phyloP scores from a whole-genome alignment of 2,888 invertebrate genomes.

The Phasia obesa region DNA sequence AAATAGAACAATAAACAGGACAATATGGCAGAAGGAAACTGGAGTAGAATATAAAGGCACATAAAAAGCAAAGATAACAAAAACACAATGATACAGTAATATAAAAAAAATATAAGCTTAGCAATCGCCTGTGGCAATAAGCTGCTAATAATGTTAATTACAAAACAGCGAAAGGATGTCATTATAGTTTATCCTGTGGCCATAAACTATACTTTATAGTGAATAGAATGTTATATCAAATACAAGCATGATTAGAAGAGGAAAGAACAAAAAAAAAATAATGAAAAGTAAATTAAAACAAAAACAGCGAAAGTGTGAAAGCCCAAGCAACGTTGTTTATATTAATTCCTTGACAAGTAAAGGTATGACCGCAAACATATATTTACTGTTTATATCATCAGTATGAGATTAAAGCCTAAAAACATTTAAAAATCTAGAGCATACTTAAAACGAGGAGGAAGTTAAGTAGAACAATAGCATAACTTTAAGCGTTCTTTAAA shows the following conservation, averaged over 20 bases:
- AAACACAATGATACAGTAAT: constrained; percentile 40
- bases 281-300: not conserved
- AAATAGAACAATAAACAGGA: constrained; percentile 35
- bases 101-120: constrained; percentile 23
- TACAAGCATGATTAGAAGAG: not conserved
- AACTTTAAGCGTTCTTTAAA: constrained; percentile 12
- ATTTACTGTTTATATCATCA: not conserved
- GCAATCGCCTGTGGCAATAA: constrained; percentile 56
- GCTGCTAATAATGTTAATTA: constrained; percentile 68
- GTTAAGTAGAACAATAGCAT: constrained; percentile 15
- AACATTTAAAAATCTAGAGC: not conserved
- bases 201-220: constrained; percentile 58
- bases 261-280: too few relatives aligned
- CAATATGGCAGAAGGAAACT: not conserved
- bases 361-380: not conserved
- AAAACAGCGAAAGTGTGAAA: not conserved
- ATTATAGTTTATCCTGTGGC: constrained; percentile 65
- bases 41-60: not conserved
- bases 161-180: constrained; percentile 63
- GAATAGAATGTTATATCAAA: constrained; percentile 6
- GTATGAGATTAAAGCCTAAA: not conserved
- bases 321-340: not conserved
- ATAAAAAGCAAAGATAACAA: constrained; percentile 9
- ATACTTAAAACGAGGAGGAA: constrained; percentile 1
- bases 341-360: constrained; percentile 44